A percentile compares a stretch with the other conserved stretches of the same genome.
Conservation (phyloP, 2,888 invertebrate genomes). For the Yponomeuta sedellus region DNA sequence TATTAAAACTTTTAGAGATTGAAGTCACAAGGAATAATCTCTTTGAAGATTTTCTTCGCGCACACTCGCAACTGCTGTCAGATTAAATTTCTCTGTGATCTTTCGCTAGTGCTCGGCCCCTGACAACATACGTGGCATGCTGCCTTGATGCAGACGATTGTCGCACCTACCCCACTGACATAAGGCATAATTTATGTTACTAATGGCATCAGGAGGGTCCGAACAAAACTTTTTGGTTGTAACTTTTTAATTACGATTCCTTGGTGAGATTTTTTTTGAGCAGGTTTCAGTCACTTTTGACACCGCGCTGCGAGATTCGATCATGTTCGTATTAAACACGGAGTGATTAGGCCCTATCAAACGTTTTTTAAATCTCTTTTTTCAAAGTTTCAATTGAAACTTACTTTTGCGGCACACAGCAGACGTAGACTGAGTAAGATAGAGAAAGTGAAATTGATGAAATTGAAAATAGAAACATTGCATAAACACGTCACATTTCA, state of each 20-base stretch:
- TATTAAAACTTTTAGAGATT: no score
- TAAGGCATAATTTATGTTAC: neutral
- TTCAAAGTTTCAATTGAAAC: no score
- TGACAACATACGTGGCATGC: neutral
- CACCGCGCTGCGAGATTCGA: neutral
- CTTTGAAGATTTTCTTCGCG: no score
- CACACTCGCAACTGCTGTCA: no score
- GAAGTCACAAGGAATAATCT: no score
- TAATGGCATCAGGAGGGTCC: neutral
- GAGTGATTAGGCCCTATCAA: no score
- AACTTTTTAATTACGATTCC: constrained; percentile 8
- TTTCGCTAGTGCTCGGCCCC: neutral
- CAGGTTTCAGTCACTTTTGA: constrained; percentile 1
- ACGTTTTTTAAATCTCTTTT: no score
- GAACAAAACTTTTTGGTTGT: constrained; percentile 8
- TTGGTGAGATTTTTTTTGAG: constrained; percentile 3
- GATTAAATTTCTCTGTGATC: neutral
- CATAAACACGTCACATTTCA: no score
- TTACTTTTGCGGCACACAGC: no score
- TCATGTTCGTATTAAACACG: neutral
- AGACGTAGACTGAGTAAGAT: no score
- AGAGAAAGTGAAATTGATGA: no score
- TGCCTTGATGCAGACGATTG: neutral
- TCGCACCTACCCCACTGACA: neutral
- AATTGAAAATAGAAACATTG: no score